A percentile compares a stretch with the other conserved stretches of the same genome.
These are phyloP conservation scores for Drosophila borborema DNA, from an alignment of 2,888 invertebrate species.

Conservation along the genomic window DNA sequence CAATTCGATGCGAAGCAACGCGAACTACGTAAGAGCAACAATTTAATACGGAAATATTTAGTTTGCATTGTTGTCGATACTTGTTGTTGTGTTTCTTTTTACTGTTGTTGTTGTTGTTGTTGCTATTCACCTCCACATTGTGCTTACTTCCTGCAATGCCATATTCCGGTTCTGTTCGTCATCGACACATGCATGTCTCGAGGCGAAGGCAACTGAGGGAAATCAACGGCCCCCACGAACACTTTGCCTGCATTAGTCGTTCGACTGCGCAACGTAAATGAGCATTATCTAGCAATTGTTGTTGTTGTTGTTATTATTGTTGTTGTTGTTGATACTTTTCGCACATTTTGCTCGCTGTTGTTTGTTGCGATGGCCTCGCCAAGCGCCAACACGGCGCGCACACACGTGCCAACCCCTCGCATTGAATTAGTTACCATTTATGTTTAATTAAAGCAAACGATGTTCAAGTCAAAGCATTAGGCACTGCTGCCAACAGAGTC, in stretches of 20 bases:
- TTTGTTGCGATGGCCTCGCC: slow-evolving; percentile 11
- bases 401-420: slow-evolving; percentile 60
- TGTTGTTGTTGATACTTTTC: slow-evolving; percentile 15
- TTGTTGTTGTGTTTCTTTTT: neutral
- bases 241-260: slow-evolving; percentile 19
- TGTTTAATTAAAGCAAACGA: slow-evolving; percentile 54
- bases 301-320: neutral
- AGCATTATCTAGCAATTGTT: slow-evolving; percentile 27
- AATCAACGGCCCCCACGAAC: slow-evolving; percentile 16
- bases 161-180: slow-evolving; percentile 19
- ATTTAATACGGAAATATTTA: slow-evolving; percentile 43
- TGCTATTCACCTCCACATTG: slow-evolving; percentile 10
- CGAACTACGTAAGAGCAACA: slow-evolving; percentile 22
- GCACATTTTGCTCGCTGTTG: slow-evolving; percentile 8
- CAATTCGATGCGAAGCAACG: slow-evolving; percentile 1
- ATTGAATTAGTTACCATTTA: slow-evolving; percentile 54
- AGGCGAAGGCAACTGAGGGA: neutral
- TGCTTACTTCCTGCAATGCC: slow-evolving; percentile 40
- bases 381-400: slow-evolving; percentile 16
- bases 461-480: slow-evolving; percentile 17
- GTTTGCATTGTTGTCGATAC: slow-evolving; percentile 6
- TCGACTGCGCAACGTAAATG: slow-evolving; percentile 18
- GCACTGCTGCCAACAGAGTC: slow-evolving; percentile 26
- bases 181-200: slow-evolving; percentile 38
- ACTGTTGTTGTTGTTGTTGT: slow-evolving; percentile 13